Base-by-base conservation (phyloP, 2,113 vertebrate genomes). In the Hypocryptadius cinnamomeus region DNA sequence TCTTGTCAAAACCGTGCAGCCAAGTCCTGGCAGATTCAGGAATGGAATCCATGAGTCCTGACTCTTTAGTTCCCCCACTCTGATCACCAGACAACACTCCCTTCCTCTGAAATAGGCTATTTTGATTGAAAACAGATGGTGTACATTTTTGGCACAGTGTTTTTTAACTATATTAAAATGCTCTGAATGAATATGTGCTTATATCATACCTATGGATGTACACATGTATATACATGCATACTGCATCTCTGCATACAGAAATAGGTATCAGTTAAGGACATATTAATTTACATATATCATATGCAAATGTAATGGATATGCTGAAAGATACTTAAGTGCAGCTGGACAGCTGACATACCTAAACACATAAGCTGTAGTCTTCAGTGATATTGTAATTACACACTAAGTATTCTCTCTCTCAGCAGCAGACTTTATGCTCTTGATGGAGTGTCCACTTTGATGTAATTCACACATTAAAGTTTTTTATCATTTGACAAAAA, bases 291-390 rank as follows among this genome's bases (percentile, higher is more conserved):
- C 73, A 86, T 85, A 90, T 31, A 86, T 87, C 30, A 0, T 79
- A 94, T 95, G 90, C 73, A 97, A 96, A 91, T 89, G 90, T 91
- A 94, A 93, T 93, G 69, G 88, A 96, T 93, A 93, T 88, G 81
- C 89, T 95, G 95, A 95, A 92, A 95, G 93, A 96, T 89, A 50
- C 85, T 95, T 90, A 65, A 91, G 69, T 92, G 72, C 74, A 96
- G 93, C 95, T 96, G 96, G 89, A 89, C 95, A 97, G 88, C 45
- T 80, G 94, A 96, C 90, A 94, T 95, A 84, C 89, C 92, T 96
- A 89, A 95, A 90, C 57, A 45, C 50, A 53, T 69, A 60, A 87
- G 39, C 85, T 93, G 66, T 95, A 94, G 78, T 94, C 93, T 91
- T 95, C 31, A 13, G 60, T 93, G 76, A 80, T 79, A 87, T 85